A percentile compares a stretch with the other conserved stretches of the same genome.
These are phyloP conservation scores for Axea sp. DNA, from an alignment of 2,888 invertebrate species.

Conservation along the genomic window DNA sequence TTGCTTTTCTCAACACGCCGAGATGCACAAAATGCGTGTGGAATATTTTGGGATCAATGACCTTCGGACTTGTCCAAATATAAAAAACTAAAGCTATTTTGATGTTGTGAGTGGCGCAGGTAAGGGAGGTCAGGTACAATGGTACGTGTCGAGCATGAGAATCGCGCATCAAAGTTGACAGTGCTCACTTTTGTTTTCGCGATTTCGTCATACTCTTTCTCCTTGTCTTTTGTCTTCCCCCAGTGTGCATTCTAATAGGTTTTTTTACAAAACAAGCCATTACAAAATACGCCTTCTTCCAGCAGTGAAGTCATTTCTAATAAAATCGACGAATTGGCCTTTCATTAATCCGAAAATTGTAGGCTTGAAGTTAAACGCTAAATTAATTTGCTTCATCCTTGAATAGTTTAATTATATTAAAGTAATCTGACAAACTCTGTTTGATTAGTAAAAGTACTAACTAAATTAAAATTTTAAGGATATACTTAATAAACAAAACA, in stretches of 20 bases:
- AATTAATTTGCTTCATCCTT: no score
- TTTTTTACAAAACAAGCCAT: slow-evolving; percentile 37
- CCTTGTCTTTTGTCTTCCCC: slow-evolving; percentile 38
- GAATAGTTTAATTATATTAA: no score
- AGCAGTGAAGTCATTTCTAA: slow-evolving; percentile 40
- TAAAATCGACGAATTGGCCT: slow-evolving; percentile 29
- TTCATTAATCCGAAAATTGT: neutral
- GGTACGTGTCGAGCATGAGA: slow-evolving; percentile 47
- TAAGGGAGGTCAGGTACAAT: slow-evolving; percentile 58
- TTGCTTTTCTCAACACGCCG: no score
- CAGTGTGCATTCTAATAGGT: slow-evolving; percentile 38
- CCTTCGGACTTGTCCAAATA: slow-evolving; percentile 41
- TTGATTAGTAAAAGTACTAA: no score
- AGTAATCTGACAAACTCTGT: no score
- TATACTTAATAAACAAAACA: no score
- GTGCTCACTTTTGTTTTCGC: slow-evolving; percentile 58
- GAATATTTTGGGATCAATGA: slow-evolving; percentile 48
- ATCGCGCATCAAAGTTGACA: slow-evolving; percentile 52
- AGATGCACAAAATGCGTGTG: slow-evolving; percentile 4
- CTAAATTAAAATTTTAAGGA: no score
- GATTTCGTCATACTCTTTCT: slow-evolving; percentile 49
- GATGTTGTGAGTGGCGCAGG: slow-evolving; percentile 40
- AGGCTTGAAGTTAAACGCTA: no score
- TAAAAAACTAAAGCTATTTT: slow-evolving; percentile 42
- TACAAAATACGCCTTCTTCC: slow-evolving; percentile 39